Conservation (phyloP, 2,888 invertebrate species). For the Linyphia triangularis region DNA sequence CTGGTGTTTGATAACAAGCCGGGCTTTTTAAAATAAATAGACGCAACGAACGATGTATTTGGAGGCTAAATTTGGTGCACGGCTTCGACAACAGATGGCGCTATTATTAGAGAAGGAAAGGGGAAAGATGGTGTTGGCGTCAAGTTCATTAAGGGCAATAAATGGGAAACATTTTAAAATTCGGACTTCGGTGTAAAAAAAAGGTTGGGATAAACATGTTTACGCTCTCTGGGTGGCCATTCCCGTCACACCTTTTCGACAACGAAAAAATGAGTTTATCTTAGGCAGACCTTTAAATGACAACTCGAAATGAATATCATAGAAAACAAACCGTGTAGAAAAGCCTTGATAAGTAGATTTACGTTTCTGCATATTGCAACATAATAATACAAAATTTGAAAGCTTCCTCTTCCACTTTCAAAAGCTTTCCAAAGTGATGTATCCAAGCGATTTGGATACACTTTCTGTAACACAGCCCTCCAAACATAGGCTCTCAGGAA, state of each 20-base stretch:
- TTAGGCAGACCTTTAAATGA: background rate
- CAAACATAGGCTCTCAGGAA: too few relatives aligned
- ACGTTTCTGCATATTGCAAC: too few relatives aligned
- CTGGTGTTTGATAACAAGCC: conserved; percentile 72
- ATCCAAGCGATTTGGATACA: too few relatives aligned
- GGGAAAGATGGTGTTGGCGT: conserved; percentile 55
- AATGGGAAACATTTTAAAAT: conserved; percentile 58
- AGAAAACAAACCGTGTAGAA: too few relatives aligned
- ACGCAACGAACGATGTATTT: conserved; percentile 56
- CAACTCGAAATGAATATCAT: too few relatives aligned
- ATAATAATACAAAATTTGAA: too few relatives aligned
- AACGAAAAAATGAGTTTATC: background rate
- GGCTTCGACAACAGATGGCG: conserved; percentile 70
- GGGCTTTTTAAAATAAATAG: conserved; percentile 73
- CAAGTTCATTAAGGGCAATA: conserved; percentile 67
- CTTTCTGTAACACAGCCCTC: too few relatives aligned
- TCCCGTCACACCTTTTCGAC: background rate
- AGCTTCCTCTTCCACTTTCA: too few relatives aligned
- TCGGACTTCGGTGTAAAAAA: conserved; percentile 39
- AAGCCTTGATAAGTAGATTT: too few relatives aligned
- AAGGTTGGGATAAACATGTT: conserved; percentile 36
- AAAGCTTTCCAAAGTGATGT: too few relatives aligned
- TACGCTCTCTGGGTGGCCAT: conserved; percentile 39
- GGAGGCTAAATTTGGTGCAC: conserved; percentile 61
- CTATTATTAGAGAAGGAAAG: conserved; percentile 55